Percentiles rank a stretch among this genome's conserved stretches.
These are phyloP conservation scores for Nephrotoma appendiculata DNA, from an alignment of 2,888 invertebrate genomes.

Conservation along the genomic window DNA sequence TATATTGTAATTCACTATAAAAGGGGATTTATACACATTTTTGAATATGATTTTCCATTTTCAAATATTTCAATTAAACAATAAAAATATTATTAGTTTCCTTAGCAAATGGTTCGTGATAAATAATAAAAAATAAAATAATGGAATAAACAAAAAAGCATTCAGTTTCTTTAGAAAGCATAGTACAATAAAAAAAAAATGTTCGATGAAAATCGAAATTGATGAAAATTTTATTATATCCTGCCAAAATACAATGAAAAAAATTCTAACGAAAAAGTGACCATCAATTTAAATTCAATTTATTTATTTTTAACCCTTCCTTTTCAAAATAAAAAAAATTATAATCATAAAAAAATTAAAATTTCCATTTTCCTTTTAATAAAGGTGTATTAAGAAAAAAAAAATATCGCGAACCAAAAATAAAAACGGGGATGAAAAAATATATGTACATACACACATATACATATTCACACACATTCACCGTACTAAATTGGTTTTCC, in stretches of 20 bases:
- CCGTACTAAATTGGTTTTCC: not conserved
- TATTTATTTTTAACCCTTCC: not conserved
- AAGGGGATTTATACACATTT: not conserved
- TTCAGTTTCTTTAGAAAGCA: not conserved
- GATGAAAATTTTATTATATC: not conserved
- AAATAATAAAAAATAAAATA: not conserved
- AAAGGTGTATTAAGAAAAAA: not conserved
- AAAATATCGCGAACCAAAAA: not conserved
- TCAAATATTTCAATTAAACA: not conserved
- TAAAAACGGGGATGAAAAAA: not conserved
- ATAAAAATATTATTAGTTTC: not conserved
- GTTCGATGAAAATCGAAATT: not conserved
- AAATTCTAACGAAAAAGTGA: not conserved
- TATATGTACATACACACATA: not conserved
- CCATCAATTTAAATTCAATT: not conserved
- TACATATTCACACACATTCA: not conserved
- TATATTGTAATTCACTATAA: too few relatives aligned
- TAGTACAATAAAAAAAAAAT: not conserved
- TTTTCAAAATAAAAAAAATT: not conserved
- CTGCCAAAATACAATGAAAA: not conserved
- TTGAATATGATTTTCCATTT: not conserved
- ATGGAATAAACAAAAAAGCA: not conserved
- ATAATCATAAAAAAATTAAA: not conserved
- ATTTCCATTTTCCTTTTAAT: not conserved
- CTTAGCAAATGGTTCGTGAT: not conserved